Conservation (phyloP, 35 echinoderm and acorn worm species). For the Ophioderma brevispina region DNA sequence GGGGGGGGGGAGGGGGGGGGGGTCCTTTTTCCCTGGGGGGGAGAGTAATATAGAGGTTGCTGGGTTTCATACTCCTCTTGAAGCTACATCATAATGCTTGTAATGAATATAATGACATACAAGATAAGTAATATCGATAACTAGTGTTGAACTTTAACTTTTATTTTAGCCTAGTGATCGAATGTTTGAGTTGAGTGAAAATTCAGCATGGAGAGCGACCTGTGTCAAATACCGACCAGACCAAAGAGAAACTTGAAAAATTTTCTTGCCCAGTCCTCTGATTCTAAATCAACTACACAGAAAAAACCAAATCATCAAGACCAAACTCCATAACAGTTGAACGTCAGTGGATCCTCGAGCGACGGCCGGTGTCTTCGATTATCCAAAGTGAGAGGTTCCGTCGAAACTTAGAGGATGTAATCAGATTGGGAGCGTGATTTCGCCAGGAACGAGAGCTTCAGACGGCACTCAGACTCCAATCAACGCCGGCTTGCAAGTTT, state of each 20-base stretch:
- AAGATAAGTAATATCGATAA: no score
- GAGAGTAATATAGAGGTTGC: no score
- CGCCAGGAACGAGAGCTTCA: constrained; percentile 80
- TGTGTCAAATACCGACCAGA: constrained; percentile 47
- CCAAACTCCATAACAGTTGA: constrained; percentile 17
- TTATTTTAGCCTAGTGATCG: no score
- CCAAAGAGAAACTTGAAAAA: constrained; percentile 25
- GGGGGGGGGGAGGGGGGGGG: no score
- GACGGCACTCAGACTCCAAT: constrained; percentile 54
- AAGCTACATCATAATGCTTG: no score
- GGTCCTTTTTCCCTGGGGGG: no score
- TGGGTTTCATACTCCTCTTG: no score
- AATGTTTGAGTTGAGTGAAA: constrained; percentile 44
- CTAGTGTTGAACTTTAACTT: no score
- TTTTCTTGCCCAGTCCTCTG: constrained; percentile 17
- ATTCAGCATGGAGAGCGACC: constrained; percentile 49
- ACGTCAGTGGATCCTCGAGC: constrained; percentile 54
- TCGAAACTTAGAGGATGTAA: constrained; percentile 64
- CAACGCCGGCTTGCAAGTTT: constrained; percentile 60
- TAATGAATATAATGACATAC: no score
- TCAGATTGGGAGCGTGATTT: constrained; percentile 57
- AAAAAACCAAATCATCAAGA: not conserved
- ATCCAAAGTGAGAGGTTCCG: constrained; percentile 61
- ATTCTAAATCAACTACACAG: not conserved
- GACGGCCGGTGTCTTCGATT: constrained; percentile 50